Conservation (phyloP, 2,888 invertebrate genomes). For the Choreutis nemorana region DNA sequence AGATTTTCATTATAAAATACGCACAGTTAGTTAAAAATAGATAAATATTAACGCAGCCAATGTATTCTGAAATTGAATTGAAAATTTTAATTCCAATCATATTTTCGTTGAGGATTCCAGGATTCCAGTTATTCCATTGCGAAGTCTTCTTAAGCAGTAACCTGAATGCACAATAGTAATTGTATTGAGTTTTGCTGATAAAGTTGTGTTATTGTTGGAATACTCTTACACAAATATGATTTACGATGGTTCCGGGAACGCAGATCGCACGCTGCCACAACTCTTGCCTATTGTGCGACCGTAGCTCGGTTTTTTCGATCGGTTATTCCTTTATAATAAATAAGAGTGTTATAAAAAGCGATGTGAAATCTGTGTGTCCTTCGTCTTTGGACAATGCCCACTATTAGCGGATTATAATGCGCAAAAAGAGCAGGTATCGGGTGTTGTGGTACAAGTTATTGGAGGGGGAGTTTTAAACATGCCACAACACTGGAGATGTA, state of each 20-base stretch:
- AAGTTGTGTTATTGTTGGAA: background rate
- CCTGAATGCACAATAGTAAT: too few relatives aligned
- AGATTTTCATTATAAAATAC: too few relatives aligned
- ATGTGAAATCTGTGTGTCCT: slow-evolving; percentile 30
- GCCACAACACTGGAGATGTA: too few relatives aligned
- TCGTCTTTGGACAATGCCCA: slow-evolving; percentile 59
- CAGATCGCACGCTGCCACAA: slow-evolving; percentile 30
- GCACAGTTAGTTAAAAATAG: too few relatives aligned
- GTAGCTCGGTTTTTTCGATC: background rate
- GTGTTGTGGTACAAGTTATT: slow-evolving; percentile 11
- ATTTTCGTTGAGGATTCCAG: too few relatives aligned
- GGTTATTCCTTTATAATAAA: slow-evolving; percentile 17
- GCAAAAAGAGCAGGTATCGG: slow-evolving; percentile 57
- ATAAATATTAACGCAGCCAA: too few relatives aligned
- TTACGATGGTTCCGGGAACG: slow-evolving; percentile 37
- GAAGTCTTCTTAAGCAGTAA: too few relatives aligned
- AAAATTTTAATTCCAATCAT: too few relatives aligned
- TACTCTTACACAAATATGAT: slow-evolving; percentile 39
- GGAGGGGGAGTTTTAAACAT: too few relatives aligned
- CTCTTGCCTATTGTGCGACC: slow-evolving; percentile 45
- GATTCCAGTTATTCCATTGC: too few relatives aligned
- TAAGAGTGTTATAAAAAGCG: slow-evolving; percentile 22
- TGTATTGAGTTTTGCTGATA: too few relatives aligned
- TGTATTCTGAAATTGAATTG: too few relatives aligned
- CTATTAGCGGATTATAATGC: slow-evolving; percentile 59